phyloP scores from a whole-genome alignment of 2,888 invertebrate genomes.

The Amblyteles armatorius region DNA sequence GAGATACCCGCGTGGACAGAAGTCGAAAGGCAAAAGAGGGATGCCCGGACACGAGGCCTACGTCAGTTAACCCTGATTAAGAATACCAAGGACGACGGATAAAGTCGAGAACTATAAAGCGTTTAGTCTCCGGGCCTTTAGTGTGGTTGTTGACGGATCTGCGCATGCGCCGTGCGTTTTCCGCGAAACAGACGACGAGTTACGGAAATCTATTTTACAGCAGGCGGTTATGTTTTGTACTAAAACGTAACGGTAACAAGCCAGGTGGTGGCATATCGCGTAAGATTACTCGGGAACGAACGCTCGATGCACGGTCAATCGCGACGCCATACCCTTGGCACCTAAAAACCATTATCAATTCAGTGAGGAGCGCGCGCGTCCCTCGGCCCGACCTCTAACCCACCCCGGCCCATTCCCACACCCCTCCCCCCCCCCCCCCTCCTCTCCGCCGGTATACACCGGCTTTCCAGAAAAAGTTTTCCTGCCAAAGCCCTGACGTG shows the following conservation, averaged over 20 bases:
- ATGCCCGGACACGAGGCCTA: constrained; percentile 18
- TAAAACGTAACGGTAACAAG: constrained; percentile 2
- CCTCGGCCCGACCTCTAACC: constrained; percentile 49
- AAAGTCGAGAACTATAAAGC: constrained; percentile 59
- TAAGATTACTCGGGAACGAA: constrained; percentile 17
- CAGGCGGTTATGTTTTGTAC: neutral
- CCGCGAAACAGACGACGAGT: neutral
- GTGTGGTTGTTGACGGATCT: neutral
- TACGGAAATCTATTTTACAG: neutral
- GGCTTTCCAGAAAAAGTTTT: constrained; percentile 9
- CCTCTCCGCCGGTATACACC: neutral
- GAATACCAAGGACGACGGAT: constrained; percentile 66
- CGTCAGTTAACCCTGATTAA: constrained; percentile 63
- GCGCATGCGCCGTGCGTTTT: neutral
- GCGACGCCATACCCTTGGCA: constrained; percentile 59
- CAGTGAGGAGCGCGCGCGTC: constrained; percentile 35
- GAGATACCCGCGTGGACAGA: neutral
- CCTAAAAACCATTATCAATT: constrained; percentile 61
- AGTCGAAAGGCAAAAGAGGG: constrained; percentile 19
- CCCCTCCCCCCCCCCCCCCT: neutral
- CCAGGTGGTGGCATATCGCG: neutral
- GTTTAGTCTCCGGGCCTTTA: neutral
- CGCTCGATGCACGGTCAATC: constrained; percentile 51
- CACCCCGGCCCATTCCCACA: neutral
- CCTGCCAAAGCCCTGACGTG: neutral